Percentiles rank a stretch among this genome's conserved stretches.
Evolutionary conservation across 2,113 vertebrate species (phyloP).

Genomic region (Propithecus coquereli): DNA sequence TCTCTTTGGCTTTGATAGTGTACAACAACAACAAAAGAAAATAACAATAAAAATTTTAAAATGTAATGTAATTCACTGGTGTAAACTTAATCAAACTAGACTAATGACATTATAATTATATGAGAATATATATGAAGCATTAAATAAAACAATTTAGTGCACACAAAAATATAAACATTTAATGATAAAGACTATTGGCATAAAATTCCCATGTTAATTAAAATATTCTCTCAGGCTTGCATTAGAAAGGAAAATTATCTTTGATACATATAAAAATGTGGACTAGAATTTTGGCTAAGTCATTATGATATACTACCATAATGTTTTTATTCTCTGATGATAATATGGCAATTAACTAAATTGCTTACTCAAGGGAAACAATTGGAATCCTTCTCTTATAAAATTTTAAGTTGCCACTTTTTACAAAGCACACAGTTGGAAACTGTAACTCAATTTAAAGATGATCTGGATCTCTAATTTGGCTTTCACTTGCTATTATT

Average conservation of each 20-base stretch:
- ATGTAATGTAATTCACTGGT: neutral
- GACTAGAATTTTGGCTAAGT: neutral
- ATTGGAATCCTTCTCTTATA: neutral
- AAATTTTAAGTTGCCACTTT: neutral
- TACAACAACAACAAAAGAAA: neutral
- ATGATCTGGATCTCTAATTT: neutral
- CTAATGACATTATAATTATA: neutral
- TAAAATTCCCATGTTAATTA: neutral
- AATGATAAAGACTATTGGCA: neutral
- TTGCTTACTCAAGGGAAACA: neutral
- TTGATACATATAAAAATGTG: neutral
- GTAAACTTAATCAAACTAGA: neutral
- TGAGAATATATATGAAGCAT: neutral
- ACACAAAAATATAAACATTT: neutral
- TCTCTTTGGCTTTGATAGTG: neutral
- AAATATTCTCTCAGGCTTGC: neutral
- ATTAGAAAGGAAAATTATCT: constrained; percentile 2
- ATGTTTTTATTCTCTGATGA: neutral
- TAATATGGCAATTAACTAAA: neutral
- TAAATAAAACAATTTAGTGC: neutral
- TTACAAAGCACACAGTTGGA: neutral
- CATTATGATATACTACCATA: neutral
- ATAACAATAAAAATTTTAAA: neutral
- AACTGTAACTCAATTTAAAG: neutral
- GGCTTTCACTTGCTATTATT: neutral